Evolutionary conservation across 92 coral and sea anemone species (phyloP), one percentile per base, ranked within the genome.

Genomic region (Zoanthus sansibaricus): DNA sequence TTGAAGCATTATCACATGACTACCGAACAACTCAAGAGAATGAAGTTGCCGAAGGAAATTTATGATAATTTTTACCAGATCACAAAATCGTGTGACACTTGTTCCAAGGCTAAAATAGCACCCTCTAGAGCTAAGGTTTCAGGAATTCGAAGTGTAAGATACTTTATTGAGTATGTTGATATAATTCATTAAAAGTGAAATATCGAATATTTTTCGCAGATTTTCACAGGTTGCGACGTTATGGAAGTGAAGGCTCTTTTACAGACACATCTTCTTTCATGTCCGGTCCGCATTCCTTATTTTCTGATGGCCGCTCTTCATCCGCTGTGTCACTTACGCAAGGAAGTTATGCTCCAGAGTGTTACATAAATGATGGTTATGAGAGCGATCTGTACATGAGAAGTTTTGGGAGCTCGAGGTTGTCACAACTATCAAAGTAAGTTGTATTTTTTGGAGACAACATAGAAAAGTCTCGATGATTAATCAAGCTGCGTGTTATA

Each of bases 271-370:
- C 95, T 0, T 97, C 99, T 0, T 86, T 91, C 48, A 88, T 94
- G 58, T 97, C 99, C 46, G 99, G 96, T 47, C 97, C 94, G 30
- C 94, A 75, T 75, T 96, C 98, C 61, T 85, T 91, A 88, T 82
- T 97, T 66, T 95, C 98, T 20, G 96, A 94, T 69, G 99, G 97
- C 20, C 97, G 91, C 21, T 97, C 98, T 44, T 94, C 97, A 1
- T 97, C 99, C 15, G 94, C 91, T 71, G 72, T 93, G 31, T 97
- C 99, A 1, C 88, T 95, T 71, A 93, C 92, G 18, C 98, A 97
- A 62, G 99, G 99, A 13, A 97, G 99, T 83, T 97, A 97, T 84
- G 97, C 92, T 5, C 99, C 98, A 4, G 98, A 92, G 37, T 87
- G 94, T 70, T 95, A 95, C 85, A 5, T 92, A 66, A 95, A 96